phyloP scores from a whole-genome alignment of 2,888 invertebrate species.

The Tetrapedia diversipes region DNA sequence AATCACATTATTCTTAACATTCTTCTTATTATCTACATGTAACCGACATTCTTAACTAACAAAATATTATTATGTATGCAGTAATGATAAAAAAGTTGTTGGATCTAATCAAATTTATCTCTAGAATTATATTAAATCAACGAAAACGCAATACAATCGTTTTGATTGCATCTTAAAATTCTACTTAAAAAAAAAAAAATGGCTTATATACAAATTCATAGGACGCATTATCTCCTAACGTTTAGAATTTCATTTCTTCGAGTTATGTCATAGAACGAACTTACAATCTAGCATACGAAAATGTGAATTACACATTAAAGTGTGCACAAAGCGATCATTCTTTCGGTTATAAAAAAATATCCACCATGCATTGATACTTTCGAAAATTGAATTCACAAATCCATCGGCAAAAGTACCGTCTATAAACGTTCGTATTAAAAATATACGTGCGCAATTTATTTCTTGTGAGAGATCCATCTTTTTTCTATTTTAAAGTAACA shows the following conservation, averaged over 20 bases:
- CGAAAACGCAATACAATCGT: constrained; percentile 4
- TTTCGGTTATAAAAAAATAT: not conserved
- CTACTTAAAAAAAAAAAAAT: not conserved
- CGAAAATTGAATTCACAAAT: not conserved
- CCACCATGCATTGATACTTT: not conserved
- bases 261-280: not conserved
- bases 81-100: not conserved
- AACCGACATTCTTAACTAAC: not conserved
- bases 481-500: not conserved
- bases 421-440: constrained; percentile 38
- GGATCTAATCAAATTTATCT: constrained; percentile 2
- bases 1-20: constrained; percentile 1
- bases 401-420: constrained; percentile 8
- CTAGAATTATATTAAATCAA: constrained; percentile 12
- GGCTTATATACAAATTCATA: constrained; percentile 29
- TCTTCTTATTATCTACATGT: not conserved
- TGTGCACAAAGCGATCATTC: constrained; percentile 12
- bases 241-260: not conserved
- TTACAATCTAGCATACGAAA: constrained; percentile 6
- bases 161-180: not conserved
- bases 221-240: not conserved
- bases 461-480: constrained; percentile 33
- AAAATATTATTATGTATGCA: not conserved
- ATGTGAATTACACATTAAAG: constrained; percentile 10
- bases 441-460: constrained; percentile 26